phyloP scores from a whole-genome alignment of 2,797 vertebrate species.

The Anolis apletophallus region DNA sequence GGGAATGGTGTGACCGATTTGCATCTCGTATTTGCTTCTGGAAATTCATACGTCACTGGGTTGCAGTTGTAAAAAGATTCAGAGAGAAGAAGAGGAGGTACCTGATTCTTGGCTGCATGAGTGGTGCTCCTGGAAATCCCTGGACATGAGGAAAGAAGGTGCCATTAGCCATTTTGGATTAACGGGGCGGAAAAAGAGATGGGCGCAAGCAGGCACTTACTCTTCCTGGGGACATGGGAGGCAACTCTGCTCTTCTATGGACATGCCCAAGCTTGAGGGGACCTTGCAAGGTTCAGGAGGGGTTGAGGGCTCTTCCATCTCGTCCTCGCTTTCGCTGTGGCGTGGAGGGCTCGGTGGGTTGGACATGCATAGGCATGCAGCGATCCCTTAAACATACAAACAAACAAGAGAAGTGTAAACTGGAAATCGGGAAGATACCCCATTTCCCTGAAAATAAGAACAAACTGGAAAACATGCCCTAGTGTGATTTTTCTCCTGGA shows the following conservation, averaged over 20 bases:
- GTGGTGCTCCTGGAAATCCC: background rate
- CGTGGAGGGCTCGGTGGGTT: rapidly evolving
- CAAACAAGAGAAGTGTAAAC: too few relatives aligned
- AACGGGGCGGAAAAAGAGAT: background rate
- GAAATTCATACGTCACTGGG: too few relatives aligned
- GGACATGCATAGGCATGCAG: background rate
- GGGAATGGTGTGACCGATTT: background rate
- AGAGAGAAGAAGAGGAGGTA: background rate
- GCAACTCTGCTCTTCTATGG: background rate
- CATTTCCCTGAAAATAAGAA: too few relatives aligned
- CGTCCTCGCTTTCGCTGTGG: background rate
- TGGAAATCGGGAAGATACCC: too few relatives aligned
- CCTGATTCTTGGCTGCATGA: background rate
- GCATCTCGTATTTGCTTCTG: background rate
- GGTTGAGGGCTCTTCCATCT: background rate
- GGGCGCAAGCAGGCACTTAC: background rate
- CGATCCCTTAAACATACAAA: background rate
- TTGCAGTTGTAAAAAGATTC: background rate
- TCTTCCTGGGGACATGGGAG: background rate
- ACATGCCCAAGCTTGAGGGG: background rate
- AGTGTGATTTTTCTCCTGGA: too few relatives aligned
- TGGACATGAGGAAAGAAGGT: background rate
- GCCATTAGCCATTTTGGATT: background rate
- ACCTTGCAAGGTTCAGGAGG: background rate
- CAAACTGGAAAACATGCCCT: too few relatives aligned